A percentile compares a stretch with the other conserved stretches of the same genome.
phyloP scores from a whole-genome alignment of 2,797 vertebrate genomes.

The Podarcis lilfordi region DNA sequence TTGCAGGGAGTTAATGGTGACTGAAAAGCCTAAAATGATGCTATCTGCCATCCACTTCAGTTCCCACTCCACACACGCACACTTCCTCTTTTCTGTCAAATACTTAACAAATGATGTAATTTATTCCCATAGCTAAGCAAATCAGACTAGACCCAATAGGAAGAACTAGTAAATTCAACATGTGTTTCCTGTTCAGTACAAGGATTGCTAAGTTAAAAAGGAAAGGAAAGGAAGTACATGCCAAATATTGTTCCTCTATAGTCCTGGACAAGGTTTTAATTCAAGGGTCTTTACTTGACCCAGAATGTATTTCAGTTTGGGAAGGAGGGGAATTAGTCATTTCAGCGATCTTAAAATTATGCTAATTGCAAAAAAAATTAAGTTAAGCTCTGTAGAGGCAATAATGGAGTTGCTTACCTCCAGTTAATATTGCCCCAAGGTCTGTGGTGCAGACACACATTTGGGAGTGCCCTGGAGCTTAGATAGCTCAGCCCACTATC shows the following conservation, averaged over 20 bases:
- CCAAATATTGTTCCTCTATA: background rate
- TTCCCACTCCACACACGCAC: background rate
- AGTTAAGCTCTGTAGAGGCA: background rate
- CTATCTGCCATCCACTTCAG: background rate
- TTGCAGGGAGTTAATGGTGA: background rate
- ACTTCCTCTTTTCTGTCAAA: background rate
- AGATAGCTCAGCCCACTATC: background rate
- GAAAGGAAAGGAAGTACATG: background rate
- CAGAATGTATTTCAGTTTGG: background rate
- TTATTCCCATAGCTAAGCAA: slow-evolving; percentile 9
- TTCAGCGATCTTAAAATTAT: background rate
- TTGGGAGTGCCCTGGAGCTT: background rate
- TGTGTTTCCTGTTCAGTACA: slow-evolving; percentile 11
- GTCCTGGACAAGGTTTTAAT: background rate
- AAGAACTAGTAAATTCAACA: background rate
- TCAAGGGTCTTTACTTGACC: background rate
- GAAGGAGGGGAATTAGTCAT: background rate
- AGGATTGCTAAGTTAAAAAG: background rate
- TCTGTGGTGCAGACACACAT: background rate
- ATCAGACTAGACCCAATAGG: background rate
- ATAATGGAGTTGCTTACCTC: background rate
- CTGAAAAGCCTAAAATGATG: background rate
- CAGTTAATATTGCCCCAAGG: background rate
- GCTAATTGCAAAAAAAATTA: too few relatives aligned
- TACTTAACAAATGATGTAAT: slow-evolving; percentile 6